phyloP scores from a whole-genome alignment of 2,888 invertebrate genomes.

The Dryomyza anilis region DNA sequence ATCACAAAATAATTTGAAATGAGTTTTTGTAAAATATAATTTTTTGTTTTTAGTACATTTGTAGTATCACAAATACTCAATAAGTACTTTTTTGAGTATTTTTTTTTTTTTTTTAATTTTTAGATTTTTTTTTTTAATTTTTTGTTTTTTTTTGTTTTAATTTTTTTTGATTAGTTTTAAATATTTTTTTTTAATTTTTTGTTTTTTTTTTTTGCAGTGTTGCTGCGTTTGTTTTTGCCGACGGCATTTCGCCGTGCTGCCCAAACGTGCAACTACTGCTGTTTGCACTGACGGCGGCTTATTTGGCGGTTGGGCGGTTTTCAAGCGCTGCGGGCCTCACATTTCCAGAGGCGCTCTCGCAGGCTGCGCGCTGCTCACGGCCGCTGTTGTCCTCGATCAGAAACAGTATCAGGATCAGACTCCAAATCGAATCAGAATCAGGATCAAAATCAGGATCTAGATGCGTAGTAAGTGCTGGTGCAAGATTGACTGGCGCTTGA shows the following conservation, averaged over 20 bases:
- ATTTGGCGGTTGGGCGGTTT: neutral
- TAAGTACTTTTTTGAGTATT: too few relatives aligned
- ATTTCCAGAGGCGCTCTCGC: neutral
- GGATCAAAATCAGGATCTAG: too few relatives aligned
- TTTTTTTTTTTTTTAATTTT: too few relatives aligned
- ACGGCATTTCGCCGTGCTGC: neutral
- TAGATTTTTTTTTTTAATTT: too few relatives aligned
- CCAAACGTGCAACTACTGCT: neutral
- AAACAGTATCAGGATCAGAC: too few relatives aligned
- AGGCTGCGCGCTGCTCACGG: neutral
- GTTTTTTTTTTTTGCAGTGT: slow-evolving; percentile 6
- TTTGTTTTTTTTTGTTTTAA: too few relatives aligned
- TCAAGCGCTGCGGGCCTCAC: neutral
- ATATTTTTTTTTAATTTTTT: slow-evolving; percentile 5
- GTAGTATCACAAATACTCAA: too few relatives aligned
- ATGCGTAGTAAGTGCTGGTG: neutral
- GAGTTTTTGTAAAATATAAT: too few relatives aligned
- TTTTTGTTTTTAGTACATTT: too few relatives aligned
- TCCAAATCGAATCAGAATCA: too few relatives aligned
- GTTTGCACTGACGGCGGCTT: neutral
- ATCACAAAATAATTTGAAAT: slow-evolving; percentile 46
- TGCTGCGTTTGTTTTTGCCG: neutral
- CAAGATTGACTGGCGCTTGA: slow-evolving; percentile 5
- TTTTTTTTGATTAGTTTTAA: too few relatives aligned
- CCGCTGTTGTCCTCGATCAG: neutral